Base-by-base conservation (phyloP, 2,113 vertebrate species). In the Craseonycteris thonglongyai region DNA sequence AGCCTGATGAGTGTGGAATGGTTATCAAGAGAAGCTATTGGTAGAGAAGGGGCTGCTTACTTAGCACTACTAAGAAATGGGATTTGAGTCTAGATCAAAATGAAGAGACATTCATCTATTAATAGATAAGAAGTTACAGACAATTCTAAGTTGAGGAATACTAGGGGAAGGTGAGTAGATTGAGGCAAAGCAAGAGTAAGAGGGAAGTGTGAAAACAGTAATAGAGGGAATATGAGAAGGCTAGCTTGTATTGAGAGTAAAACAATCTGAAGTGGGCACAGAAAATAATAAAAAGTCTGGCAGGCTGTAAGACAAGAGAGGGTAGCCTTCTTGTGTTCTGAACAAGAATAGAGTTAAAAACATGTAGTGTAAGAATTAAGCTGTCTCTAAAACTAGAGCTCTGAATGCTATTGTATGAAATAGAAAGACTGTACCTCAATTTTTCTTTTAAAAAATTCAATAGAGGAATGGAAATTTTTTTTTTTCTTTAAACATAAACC, bases 401-500 rank as follows among this genome's bases (percentile, higher is more conserved):
- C 21, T 89, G 45, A 94, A 78, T 74, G 61, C 6, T 94, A 94
- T 91, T 95, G 82, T 95, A 61, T 95, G 45, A 92, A 95, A 76
- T 75, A 91, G 87, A 94, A 94, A 93, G 42, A 35, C 24, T 81
- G 56, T 56, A 84, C 58, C 54, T 81, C 85, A 26, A 82, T 92
- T 86, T 91, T 82, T 88, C 74, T 96, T 74, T 74, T 51, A 71
- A 94, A 91, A 63, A n/a, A 89, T 69, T 84, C 58, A 86, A 69
- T 30, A 93, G 45, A 75, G 13, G 38, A 97, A 96, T 92, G 78
- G 95, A 97, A 97, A 75, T 15, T 84, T 65, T 88, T 79, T 79
- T 94, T 96, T 97, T 94, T 93, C 92, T 96, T 56, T 38, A 58
- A 95, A 61, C 80, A 38, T 28, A 30, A 97, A 82, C 94, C 97